phyloP scores from a whole-genome alignment of 2,113 vertebrate genomes.

The Corythoichthys haematopterus region DNA sequence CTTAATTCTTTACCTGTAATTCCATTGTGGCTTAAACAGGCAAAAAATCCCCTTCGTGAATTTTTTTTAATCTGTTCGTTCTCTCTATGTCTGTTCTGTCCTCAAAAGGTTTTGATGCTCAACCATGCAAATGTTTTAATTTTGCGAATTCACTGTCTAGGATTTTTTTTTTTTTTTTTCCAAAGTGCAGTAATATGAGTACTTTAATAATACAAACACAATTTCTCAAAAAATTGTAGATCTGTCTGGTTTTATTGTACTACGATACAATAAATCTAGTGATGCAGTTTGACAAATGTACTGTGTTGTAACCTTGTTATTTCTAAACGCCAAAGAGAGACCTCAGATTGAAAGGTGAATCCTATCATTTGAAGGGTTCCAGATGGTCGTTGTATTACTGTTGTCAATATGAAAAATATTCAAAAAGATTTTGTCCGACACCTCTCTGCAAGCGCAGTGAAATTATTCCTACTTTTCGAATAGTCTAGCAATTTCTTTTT shows the following conservation, averaged over 20 bases:
- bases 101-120: too few relatives aligned
- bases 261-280: background rate
- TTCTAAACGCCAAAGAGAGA: background rate
- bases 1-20: too few relatives aligned
- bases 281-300: background rate
- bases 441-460: conserved; percentile 21
- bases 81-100: background rate
- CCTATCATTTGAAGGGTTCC: background rate
- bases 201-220: too few relatives aligned
- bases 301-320: background rate
- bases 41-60: background rate
- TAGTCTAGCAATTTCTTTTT: background rate
- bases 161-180: too few relatives aligned
- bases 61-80: background rate
- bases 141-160: too few relatives aligned
- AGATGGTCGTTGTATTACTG: conserved; percentile 11
- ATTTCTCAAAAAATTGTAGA: background rate
- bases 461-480: conserved; percentile 24
- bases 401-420: background rate
- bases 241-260: too few relatives aligned
- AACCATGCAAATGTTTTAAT: too few relatives aligned
- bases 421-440: conserved; percentile 19
- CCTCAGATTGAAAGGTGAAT: conserved; percentile 2
- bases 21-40: too few relatives aligned
- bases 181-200: too few relatives aligned